Evolutionary conservation across 1,140 invertebrate genomes (phyloP).

Genomic region (Magallana ariakensis): DNA sequence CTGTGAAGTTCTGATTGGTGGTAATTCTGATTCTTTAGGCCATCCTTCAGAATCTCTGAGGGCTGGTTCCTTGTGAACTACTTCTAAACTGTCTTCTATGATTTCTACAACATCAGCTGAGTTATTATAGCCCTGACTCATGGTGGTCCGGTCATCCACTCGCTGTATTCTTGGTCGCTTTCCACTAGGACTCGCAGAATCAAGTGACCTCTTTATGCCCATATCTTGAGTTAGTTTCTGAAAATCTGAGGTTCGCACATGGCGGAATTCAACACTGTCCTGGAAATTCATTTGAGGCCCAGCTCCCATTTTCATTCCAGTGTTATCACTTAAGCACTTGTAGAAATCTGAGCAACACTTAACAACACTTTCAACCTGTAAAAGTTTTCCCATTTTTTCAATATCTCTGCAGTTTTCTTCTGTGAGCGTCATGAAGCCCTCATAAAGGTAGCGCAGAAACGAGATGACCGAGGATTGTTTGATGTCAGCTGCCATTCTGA

Average conservation of each 20-base stretch:
- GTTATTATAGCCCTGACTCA: slow-evolving; percentile 41
- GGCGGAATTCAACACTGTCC: slow-evolving; percentile 47
- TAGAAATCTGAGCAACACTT: slow-evolving; percentile 52
- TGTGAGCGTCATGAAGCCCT: slow-evolving; percentile 51
- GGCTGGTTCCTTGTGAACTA: slow-evolving; percentile 46
- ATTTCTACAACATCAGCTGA: slow-evolving; percentile 44
- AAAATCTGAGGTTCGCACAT: slow-evolving; percentile 45
- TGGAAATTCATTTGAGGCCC: slow-evolving; percentile 48
- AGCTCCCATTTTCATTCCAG: slow-evolving; percentile 15
- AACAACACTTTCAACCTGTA: slow-evolving; percentile 53
- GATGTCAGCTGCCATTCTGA: slow-evolving; percentile 49
- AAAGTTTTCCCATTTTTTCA: slow-evolving; percentile 49
- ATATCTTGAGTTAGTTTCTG: slow-evolving; percentile 43
- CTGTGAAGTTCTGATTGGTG: slow-evolving; percentile 28
- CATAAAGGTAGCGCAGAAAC: slow-evolving; percentile 50
- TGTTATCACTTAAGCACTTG: slow-evolving; percentile 44
- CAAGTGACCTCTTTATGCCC: slow-evolving; percentile 27
- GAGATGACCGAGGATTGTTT: slow-evolving; percentile 46
- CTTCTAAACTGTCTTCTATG: slow-evolving; percentile 50
- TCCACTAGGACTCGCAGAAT: slow-evolving; percentile 47
- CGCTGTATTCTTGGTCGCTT: slow-evolving; percentile 47
- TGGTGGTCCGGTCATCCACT: slow-evolving; percentile 43
- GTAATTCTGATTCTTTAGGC: slow-evolving; percentile 42
- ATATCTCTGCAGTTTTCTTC: slow-evolving; percentile 50
- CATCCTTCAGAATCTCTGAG: slow-evolving; percentile 43